phyloP scores from a whole-genome alignment of 2,888 invertebrate species.

The Osedax fenrisi region DNA sequence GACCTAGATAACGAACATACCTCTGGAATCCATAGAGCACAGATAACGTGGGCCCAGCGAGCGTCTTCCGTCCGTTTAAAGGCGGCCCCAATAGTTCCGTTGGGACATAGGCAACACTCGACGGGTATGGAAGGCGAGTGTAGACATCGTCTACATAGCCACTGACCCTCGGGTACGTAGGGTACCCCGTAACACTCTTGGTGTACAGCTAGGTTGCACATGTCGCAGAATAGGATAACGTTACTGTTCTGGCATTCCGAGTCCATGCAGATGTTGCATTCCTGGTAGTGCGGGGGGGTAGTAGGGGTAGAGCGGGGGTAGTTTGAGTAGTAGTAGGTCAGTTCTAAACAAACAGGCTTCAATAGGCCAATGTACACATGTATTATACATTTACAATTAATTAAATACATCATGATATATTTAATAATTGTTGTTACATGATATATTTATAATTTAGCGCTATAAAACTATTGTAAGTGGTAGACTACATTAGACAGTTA shows the following conservation, averaged over 20 bases:
- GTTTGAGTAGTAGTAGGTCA: too few relatives aligned
- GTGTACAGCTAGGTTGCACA: slow-evolving; percentile 97
- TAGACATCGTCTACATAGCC: slow-evolving; percentile 86
- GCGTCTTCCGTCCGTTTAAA: slow-evolving; percentile 92
- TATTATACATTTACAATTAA: too few relatives aligned
- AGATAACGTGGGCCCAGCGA: slow-evolving; percentile 95
- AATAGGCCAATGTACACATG: too few relatives aligned
- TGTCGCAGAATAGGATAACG: slow-evolving; percentile 95
- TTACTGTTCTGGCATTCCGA: slow-evolving; percentile 97
- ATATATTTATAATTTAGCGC: too few relatives aligned
- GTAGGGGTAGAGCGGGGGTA: too few relatives aligned
- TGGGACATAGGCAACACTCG: slow-evolving; percentile 92
- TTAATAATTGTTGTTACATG: too few relatives aligned
- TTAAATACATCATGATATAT: too few relatives aligned
- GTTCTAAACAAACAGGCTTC: too few relatives aligned
- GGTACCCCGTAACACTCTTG: slow-evolving; percentile 95
- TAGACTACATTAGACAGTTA: too few relatives aligned
- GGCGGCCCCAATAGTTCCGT: slow-evolving; percentile 72
- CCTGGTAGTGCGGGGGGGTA: neutral
- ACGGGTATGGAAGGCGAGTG: slow-evolving; percentile 86
- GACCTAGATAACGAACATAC: slow-evolving; percentile 59
- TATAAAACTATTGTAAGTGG: too few relatives aligned
- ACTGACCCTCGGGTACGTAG: slow-evolving; percentile 90
- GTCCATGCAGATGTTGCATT: slow-evolving; percentile 91
- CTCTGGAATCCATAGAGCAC: slow-evolving; percentile 97